Percentiles rank a stretch among this genome's conserved stretches.
phyloP scores from a whole-genome alignment of 2,888 invertebrate species.

The Epinotia ramella region DNA sequence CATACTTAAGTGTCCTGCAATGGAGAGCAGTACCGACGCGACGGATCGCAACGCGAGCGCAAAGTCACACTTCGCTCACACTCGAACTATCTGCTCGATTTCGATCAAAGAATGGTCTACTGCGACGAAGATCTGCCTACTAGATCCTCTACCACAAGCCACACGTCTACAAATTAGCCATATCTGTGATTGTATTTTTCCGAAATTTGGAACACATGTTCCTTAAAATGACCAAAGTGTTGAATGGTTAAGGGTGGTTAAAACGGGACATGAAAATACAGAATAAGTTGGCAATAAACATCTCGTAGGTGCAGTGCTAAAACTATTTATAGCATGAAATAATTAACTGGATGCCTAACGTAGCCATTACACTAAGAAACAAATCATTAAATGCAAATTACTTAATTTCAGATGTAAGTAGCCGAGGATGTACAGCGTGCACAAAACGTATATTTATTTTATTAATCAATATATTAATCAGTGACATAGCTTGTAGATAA shows the following conservation, averaged over 20 bases:
- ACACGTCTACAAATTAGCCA: neutral
- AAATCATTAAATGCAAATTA: neutral
- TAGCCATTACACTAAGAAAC: neutral
- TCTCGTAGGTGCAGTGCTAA: neutral
- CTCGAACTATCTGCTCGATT: neutral
- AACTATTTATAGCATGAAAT: neutral
- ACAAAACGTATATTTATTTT: neutral
- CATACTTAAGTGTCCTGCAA: slow-evolving; percentile 75
- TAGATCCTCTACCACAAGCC: too few species aligned
- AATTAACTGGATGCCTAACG: neutral
- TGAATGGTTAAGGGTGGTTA: neutral
- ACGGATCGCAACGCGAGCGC: slow-evolving; percentile 71
- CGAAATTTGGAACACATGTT: neutral
- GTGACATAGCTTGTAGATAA: neutral
- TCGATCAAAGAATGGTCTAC: neutral
- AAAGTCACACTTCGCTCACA: slow-evolving; percentile 59
- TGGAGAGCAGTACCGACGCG: slow-evolving; percentile 62
- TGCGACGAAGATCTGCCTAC: too few species aligned
- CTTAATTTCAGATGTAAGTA: neutral
- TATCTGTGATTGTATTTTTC: neutral
- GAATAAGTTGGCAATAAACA: neutral
- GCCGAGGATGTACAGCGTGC: neutral
- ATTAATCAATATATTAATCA: neutral
- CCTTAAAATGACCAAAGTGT: neutral
- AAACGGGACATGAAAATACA: neutral